Evolutionary conservation across 2,888 invertebrate genomes (phyloP).

Genomic region (Teleogryllus oceanicus): DNA sequence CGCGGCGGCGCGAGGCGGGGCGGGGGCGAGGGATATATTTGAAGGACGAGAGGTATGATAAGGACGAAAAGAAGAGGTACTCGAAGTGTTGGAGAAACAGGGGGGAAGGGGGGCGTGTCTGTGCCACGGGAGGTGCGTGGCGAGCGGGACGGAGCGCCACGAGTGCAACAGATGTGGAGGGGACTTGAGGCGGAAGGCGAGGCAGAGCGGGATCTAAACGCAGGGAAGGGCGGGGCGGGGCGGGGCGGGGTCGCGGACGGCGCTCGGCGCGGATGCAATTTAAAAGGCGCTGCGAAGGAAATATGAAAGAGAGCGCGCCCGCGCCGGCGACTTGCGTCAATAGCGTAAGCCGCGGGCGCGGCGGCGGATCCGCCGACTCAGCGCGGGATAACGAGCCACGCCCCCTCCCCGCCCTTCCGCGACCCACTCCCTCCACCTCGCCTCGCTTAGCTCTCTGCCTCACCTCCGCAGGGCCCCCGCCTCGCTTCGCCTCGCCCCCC

Average conservation of each 20-base stretch:
- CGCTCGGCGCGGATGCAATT: conserved; percentile 18
- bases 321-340: background rate
- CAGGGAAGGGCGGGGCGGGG: too few species aligned
- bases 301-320: background rate
- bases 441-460: background rate
- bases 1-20: background rate
- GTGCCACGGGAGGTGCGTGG: too few species aligned
- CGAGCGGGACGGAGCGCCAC: too few species aligned
- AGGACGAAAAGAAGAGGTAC: too few species aligned
- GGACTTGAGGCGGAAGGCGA: too few species aligned
- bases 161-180: too few species aligned
- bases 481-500: too few species aligned
- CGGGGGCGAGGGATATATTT: background rate
- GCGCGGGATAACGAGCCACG: background rate
- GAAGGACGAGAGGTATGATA: too few species aligned
- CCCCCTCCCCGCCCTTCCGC: background rate
- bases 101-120: too few species aligned
- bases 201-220: too few species aligned
- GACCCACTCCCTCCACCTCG: background rate
- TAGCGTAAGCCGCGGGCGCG: background rate
- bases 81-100: too few species aligned
- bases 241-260: background rate
- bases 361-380: conserved; percentile 6
- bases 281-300: background rate
- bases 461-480: background rate